Conservation (phyloP, 2,888 invertebrate genomes). For the Dione vanillae region DNA sequence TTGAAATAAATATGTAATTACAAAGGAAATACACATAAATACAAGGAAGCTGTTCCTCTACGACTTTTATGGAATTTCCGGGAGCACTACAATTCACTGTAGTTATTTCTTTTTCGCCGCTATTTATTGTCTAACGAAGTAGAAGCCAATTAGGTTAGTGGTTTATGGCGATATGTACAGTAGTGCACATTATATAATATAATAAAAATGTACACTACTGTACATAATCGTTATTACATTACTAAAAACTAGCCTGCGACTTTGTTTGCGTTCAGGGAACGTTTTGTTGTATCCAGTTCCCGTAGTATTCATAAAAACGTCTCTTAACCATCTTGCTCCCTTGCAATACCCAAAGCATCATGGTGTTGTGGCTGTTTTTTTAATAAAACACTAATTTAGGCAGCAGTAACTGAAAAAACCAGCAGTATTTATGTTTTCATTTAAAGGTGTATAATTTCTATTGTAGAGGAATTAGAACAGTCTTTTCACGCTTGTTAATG, state of each 20-base stretch:
- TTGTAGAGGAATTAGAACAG: constrained; percentile 25
- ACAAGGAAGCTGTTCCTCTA: constrained; percentile 31
- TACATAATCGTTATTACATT: no score
- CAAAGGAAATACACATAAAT: constrained; percentile 3
- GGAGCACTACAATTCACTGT: constrained; percentile 26
- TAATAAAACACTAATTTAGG: no score
- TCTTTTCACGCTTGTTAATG: constrained; percentile 49
- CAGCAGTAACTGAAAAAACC: no score
- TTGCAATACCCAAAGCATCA: no score
- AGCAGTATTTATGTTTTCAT: constrained; percentile 32
- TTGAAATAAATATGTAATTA: neutral
- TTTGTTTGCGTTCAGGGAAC: no score
- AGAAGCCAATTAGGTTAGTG: constrained; percentile 18
- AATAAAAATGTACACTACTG: no score
- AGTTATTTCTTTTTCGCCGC: constrained; percentile 26
- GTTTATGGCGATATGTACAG: neutral
- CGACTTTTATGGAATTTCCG: constrained; percentile 29
- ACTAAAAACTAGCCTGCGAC: no score
- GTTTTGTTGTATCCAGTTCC: no score
- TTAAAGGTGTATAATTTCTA: constrained; percentile 39
- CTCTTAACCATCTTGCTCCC: neutral
- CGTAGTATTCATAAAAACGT: neutral
- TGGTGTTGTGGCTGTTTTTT: no score
- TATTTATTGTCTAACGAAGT: constrained; percentile 21
- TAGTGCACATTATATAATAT: neutral